Evolutionary conservation across 2,888 invertebrate genomes (phyloP), one percentile per base, ranked within the genome.

Genomic region (Drosophila anomalata): DNA sequence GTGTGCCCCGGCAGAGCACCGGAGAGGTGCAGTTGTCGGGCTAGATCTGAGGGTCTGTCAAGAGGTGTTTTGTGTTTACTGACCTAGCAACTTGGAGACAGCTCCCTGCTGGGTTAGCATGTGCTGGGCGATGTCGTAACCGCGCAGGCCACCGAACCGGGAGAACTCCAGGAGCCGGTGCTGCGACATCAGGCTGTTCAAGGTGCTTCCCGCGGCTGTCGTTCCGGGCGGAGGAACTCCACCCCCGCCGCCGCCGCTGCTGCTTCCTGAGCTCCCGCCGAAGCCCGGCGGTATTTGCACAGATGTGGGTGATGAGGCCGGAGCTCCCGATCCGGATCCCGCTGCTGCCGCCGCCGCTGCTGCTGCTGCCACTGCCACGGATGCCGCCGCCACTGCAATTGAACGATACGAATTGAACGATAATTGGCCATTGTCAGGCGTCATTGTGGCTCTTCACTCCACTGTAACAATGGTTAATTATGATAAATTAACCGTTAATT

Each of bases 151-250:
- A 53, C 91, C 91, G 62, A 91, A 91, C 51, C 91, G 90, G 24
- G 91, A 91, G 66, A 91, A 82, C 70, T 91, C 91, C 59, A 91
- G 71, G 41, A 91, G 81, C 56, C 91, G 89, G 62, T 91, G 91
- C 67, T 91, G 91, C 2, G 96, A 95, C 75, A 96, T 94, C 78
- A 96, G 92, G 2, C 95, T 95, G 39, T 95, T 95, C 62, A 96
- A 92, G 17, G 96, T 95, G 55, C 94, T 93, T 54, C 89, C 90
- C 78, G 90, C 80, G 58, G 89, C 90, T 82, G 84, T 72, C 11
- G 81, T 68, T n/a, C 68, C 66, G 46, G 86, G 87, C 33, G 86
- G 74, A 29, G 71, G 36, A 0, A 36, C 78, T 26, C 82, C 75
- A 24, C 83, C 79, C 24, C 59, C 39, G 44, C 50, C 57, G 9